Evolutionary conservation across 2,888 invertebrate species (phyloP).

Genomic region (Rhingia campestris): DNA sequence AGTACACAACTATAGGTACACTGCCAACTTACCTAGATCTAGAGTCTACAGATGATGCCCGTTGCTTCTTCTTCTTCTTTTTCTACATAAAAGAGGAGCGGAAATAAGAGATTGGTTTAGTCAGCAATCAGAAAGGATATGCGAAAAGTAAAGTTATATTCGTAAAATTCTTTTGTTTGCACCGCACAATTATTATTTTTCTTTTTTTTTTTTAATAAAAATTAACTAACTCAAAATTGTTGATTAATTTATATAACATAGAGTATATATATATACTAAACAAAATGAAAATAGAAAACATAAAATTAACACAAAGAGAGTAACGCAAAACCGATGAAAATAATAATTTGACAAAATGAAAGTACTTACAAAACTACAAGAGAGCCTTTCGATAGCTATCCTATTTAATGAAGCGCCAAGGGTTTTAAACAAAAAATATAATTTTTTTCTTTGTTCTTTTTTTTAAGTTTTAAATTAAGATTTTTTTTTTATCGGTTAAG

Average conservation of each 20-base stretch:
- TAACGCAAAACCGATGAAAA: conserved; percentile 75
- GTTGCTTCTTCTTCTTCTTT: conserved; percentile 85
- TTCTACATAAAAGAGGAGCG: conserved; percentile 61
- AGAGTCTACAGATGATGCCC: conserved; percentile 84
- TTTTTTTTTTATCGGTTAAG: conserved; percentile 67
- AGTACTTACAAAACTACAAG: conserved; percentile 83
- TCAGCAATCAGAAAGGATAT: conserved; percentile 10
- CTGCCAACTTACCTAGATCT: conserved; percentile 83
- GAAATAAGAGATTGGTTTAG: conserved; percentile 71
- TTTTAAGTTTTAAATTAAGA: conserved; percentile 64
- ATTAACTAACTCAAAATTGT: conserved; percentile 55
- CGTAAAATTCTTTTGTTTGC: conserved; percentile 64
- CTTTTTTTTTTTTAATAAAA: conserved; percentile 50
- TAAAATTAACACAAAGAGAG: conserved; percentile 75
- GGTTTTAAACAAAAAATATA: conserved; percentile 89
- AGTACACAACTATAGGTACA: not conserved
- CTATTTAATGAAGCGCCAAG: conserved; percentile 83
- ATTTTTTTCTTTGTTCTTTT: conserved; percentile 86
- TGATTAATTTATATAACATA: conserved; percentile 35
- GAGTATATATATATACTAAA: conserved; percentile 40
- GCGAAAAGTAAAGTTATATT: conserved; percentile 49
- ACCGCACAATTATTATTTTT: conserved; percentile 59
- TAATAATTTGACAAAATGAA: conserved; percentile 79
- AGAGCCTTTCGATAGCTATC: conserved; percentile 83
- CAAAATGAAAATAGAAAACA: conserved; percentile 58